Base-by-base conservation (phyloP, 2,797 vertebrate genomes). In the Platyrinchus mystaceus region DNA sequence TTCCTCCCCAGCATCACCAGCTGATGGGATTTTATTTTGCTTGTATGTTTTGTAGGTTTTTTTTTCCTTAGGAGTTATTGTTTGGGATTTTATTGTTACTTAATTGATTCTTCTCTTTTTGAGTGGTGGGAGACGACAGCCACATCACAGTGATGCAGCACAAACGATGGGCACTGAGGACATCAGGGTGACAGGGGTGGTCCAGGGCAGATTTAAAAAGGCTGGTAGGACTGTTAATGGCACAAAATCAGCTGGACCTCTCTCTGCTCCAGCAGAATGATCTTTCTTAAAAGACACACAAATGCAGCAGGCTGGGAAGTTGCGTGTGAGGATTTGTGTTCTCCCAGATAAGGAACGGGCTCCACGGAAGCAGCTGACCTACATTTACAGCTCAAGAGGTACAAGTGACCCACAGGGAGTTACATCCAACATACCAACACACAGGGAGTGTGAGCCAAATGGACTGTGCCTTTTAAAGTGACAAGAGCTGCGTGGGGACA, bases 291-390 rank as follows among this genome's bases (percentile, higher is more conserved):
- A 6, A 49, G 75, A n/a, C 37, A 52, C 32, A 44, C 12, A n/a
- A 49, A 44, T 0, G 6, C 76, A 68, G 43, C 41, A 8, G 0
- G 0, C 41, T 9, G 36, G 37, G 85, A 83, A 55, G 71, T n/a
- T 56, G 73, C 4, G 4, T 60, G 62, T 71, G 73, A 93, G 74
- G 41, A 21, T 8, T 16, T 44, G 32, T 53, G 90, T 26, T 37
- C 41, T 30, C 11, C 6, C 4, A 6, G 68, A 6, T 4, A 7
- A 82, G 68, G 32, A 92, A 17, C 43, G n/a, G 19, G 0, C n/a
- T 69, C 46, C 44, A 0, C 0, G 2, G 63, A 63, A 50, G 20
- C 77, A 36, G 63, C 6, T 92, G 94, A 89, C 89, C 87, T 83
- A 84, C 71, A 77, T 87, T 87, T 19, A 20, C 60, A 56, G 81